Percentiles rank a stretch among this genome's conserved stretches.
Conservation (phyloP, 2,113 vertebrate genomes). For the Turnix velox region DNA sequence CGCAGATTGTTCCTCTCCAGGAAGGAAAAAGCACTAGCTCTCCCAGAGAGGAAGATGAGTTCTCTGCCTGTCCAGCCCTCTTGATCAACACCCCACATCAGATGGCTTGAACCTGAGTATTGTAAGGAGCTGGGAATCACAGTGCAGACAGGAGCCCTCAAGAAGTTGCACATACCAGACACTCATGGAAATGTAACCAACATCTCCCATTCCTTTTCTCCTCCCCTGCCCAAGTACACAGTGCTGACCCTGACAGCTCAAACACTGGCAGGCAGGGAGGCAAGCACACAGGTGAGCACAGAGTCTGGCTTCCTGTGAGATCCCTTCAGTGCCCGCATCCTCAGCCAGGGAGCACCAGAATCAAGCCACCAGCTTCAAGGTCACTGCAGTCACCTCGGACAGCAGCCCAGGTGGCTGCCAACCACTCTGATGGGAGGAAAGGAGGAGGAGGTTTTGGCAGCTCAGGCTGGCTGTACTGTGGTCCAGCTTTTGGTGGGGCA, state of each 20-base stretch:
- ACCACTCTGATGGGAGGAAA: neutral
- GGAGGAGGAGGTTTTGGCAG: neutral
- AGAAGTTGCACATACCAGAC: fast-evolving
- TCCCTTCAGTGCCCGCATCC: fast-evolving
- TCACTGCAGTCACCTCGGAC: fast-evolving
- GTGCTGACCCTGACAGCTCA: fast-evolving
- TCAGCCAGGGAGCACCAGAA: neutral
- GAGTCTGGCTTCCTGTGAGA: neutral
- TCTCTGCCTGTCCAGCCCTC: neutral
- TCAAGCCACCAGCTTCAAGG: neutral
- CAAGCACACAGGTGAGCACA: fast-evolving
- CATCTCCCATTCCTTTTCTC: neutral
- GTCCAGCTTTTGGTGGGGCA: neutral
- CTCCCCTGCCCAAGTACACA: fast-evolving
- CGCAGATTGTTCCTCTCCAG: neutral
- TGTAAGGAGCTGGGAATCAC: neutral
- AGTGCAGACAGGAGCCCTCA: fast-evolving
- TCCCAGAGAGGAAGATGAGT: neutral
- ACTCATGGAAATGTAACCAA: neutral
- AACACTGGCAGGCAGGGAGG: fast-evolving
- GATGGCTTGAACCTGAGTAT: neutral
- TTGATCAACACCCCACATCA: fast-evolving
- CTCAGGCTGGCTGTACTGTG: neutral
- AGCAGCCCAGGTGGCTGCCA: neutral
- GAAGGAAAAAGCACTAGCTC: neutral